Evolutionary conservation across 2,113 vertebrate species (phyloP), one percentile per base, ranked within the genome.

Genomic region (Erythrocercus mccallii): DNA sequence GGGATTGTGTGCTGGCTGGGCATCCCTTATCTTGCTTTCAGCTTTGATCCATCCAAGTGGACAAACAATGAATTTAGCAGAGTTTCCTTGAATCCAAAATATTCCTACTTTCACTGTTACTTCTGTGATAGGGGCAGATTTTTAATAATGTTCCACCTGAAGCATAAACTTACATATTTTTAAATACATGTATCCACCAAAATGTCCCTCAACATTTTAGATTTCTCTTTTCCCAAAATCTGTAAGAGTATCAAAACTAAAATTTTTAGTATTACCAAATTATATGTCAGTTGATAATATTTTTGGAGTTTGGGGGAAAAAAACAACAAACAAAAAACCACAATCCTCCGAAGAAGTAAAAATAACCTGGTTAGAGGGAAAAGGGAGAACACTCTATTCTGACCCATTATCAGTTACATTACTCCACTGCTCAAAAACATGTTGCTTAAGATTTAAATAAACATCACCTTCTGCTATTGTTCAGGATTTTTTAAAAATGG

Each of bases 1-100:
- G 8, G 42, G n/a, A 5, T 14, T 0, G 0, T 14, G 3, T 23
- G 4, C 56, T 72, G 33, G 20, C 20, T 18, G 3, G 68, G 18
- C 11, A 66, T 25, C 21, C 17, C 37, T 58, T 68, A 27, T 37
- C 9, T 50, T 50, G 5, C 25, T 74, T 83, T 73, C 40, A 64
- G 18, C 70, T 91, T 81, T 83, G 24, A 82, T 66, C 50, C 28
- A 47, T 35, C 25, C 44, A 66, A 19, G 4, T 50, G 28, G 33
- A 70, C 44, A 91, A 84, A 57, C 37, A 82, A 72, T 61, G 2
- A 86, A 81, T 66, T 91, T 47, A 89, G 17, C 21, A 38, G 9
- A 25, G n/a, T 76, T 87, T 84, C 33, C n/a, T 48, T 42, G 23
- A 82, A 21, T 28, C 31, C 9, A 56, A 73, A 91, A 15, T 24